phyloP scores from a whole-genome alignment of 1,140 invertebrate species.

The Zaprionus ghesquierei region DNA sequence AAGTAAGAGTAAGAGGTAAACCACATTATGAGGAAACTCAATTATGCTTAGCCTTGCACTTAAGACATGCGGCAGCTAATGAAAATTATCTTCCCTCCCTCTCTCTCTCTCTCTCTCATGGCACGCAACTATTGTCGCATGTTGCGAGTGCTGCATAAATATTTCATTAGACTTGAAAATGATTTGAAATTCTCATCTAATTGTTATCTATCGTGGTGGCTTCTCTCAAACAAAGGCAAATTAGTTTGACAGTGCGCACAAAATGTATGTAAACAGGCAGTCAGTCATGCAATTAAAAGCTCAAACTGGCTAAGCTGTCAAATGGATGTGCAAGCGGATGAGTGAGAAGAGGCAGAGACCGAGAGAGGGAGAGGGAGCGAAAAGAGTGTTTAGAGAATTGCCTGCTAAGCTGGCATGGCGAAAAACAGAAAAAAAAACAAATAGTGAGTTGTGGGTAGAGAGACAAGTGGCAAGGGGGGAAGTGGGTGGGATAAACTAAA shows the following conservation, averaged over 20 bases:
- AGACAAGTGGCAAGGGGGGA: too few species aligned
- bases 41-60: background rate
- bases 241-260: constrained; percentile 14
- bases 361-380: background rate
- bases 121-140: background rate
- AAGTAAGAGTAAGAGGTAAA: too few species aligned
- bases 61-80: background rate
- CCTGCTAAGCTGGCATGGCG: constrained; percentile 10
- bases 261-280: constrained; percentile 40
- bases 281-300: constrained; percentile 41
- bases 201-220: background rate
- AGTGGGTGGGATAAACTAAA: constrained; percentile 5
- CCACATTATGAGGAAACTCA: background rate
- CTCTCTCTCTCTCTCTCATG: background rate
- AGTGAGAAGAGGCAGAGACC: background rate
- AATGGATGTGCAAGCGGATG: constrained; percentile 4
- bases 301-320: constrained; percentile 25
- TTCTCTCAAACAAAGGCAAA: constrained; percentile 4
- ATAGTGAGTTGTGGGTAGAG: background rate
- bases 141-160: background rate
- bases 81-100: background rate
- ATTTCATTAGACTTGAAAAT: background rate
- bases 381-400: background rate
- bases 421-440: background rate
- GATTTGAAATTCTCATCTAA: background rate